These are phyloP conservation scores for Drosophila glabriapex DNA, from an alignment of 2,888 invertebrate species.

Conservation along the genomic window DNA sequence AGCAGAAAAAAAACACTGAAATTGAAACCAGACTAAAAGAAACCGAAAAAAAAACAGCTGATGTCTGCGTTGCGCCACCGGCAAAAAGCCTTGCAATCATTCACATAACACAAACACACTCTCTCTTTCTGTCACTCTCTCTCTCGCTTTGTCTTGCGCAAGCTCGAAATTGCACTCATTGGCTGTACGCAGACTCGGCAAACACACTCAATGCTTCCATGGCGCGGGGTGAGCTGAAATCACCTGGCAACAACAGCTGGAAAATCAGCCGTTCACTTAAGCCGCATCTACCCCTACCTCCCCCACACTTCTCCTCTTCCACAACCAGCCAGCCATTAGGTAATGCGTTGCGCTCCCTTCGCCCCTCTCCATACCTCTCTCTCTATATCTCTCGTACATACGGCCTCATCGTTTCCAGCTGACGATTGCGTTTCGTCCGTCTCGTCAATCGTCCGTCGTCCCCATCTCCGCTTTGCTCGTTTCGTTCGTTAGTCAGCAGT, in stretches of 20 bases:
- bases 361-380: not conserved
- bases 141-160: conserved; percentile 27
- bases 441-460: conserved; percentile 15
- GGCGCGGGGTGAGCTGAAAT: conserved; percentile 54
- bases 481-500: conserved; percentile 71
- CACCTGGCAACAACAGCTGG: conserved; percentile 84
- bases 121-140: not conserved
- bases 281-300: conserved; percentile 4
- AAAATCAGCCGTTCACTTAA: conserved; percentile 82
- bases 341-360: conserved; percentile 43
- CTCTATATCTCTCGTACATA: conserved; percentile 35
- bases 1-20: conserved; percentile 26
- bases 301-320: not conserved
- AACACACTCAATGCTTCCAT: conserved; percentile 59
- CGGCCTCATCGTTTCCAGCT: conserved; percentile 64
- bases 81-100: conserved; percentile 48
- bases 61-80: conserved; percentile 60
- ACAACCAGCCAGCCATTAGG: conserved; percentile 49
- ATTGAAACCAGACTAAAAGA: conserved; percentile 27
- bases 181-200: conserved; percentile 64
- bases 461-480: conserved; percentile 21
- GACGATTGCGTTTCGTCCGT: conserved; percentile 45
- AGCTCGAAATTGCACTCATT: conserved; percentile 51
- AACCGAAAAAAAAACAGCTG: conserved; percentile 66
- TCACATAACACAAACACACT: conserved; percentile 24